Evolutionary conservation across 2,113 vertebrate species (phyloP).

Genomic region (Capra hircus): DNA sequence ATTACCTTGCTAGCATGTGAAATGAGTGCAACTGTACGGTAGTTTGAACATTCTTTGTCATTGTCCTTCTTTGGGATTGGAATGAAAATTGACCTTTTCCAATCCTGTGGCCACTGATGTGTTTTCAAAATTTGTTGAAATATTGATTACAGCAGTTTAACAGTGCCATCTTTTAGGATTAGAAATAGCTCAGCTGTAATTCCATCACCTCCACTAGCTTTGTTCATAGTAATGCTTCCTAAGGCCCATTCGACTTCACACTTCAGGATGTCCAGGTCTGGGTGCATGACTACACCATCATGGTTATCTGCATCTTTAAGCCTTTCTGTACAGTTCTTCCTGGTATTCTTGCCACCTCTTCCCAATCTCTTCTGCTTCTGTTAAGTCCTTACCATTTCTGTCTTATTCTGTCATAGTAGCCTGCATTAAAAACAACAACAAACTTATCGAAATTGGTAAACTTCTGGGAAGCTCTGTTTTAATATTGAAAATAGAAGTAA

Average conservation of each 20-base stretch:
- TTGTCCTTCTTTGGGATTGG: background rate
- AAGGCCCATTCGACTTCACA: background rate
- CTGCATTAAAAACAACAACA: background rate
- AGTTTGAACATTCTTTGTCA: background rate
- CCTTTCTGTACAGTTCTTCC: background rate
- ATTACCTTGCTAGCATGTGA: background rate
- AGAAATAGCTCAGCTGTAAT: background rate
- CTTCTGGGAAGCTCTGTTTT: background rate
- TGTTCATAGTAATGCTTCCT: background rate
- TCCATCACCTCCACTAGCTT: background rate
- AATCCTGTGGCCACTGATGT: background rate
- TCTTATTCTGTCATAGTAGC: background rate
- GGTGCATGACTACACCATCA: background rate
- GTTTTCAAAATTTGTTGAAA: background rate
- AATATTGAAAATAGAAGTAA: background rate
- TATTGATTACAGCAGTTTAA: background rate
- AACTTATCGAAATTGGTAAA: background rate
- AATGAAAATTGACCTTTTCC: background rate
- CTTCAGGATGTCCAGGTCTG: background rate
- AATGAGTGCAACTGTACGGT: background rate
- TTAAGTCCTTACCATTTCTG: background rate
- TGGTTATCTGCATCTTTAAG: background rate
- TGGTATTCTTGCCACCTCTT: background rate
- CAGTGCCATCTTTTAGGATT: background rate
- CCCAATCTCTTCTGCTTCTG: background rate